Percentiles rank a stretch among this genome's conserved stretches.
phyloP scores from a whole-genome alignment of 2,797 vertebrate species.

The Eidolon dupreanum region DNA sequence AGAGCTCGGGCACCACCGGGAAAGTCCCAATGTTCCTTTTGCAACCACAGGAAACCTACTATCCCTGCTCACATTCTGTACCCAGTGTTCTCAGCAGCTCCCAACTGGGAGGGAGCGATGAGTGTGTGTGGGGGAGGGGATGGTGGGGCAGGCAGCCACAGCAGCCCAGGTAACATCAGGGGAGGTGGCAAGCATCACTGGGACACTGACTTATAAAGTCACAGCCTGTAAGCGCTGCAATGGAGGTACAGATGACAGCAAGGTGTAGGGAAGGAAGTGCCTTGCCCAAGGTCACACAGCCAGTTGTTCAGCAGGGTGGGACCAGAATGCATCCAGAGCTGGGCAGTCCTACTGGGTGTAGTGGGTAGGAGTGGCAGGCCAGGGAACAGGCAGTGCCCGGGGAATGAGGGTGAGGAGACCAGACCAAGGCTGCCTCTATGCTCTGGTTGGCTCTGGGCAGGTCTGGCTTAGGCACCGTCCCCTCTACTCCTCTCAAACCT shows the following conservation, averaged over 20 bases:
- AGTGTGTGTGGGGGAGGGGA: background rate
- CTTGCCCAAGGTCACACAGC: conserved; percentile 66
- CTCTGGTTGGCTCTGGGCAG: conserved; percentile 28
- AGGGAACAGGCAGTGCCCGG: conserved; percentile 73
- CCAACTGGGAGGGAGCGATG: background rate
- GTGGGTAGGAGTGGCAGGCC: conserved; percentile 62
- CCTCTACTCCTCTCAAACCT: background rate
- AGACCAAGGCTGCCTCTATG: background rate
- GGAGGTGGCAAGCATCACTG: background rate
- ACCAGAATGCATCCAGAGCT: conserved; percentile 54
- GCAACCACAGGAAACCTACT: conserved; percentile 69
- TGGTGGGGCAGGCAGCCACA: background rate
- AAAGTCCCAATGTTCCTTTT: conserved; percentile 73
- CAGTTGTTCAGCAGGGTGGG: conserved; percentile 50
- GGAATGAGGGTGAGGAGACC: conserved; percentile 58
- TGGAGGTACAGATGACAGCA: background rate
- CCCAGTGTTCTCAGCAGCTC: conserved; percentile 46
- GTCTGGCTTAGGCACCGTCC: conserved; percentile 3
- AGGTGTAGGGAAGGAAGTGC: conserved; percentile 51
- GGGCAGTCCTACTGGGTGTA: conserved; percentile 72
- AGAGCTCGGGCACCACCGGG: conserved; percentile 55
- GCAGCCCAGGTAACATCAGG: conserved; percentile 19
- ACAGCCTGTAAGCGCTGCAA: background rate
- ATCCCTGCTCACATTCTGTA: conserved; percentile 58
- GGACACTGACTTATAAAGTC: background rate